Conservation (phyloP, 2,113 vertebrate genomes). For the Nannospalax galili region DNA sequence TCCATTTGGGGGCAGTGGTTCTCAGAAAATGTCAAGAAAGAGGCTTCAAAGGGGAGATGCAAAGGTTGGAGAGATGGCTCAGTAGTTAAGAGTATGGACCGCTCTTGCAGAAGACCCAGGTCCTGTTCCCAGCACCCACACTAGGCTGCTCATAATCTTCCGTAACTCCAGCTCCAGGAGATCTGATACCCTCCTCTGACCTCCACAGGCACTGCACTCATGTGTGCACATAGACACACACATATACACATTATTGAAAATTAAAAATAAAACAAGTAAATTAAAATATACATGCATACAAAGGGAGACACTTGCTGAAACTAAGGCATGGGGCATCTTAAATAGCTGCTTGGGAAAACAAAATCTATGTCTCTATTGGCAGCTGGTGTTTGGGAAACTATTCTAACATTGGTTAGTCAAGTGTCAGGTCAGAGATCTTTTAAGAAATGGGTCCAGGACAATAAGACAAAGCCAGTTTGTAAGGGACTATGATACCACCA, state of each 20-base stretch:
- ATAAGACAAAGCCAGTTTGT: background rate
- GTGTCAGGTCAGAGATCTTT: rapidly evolving
- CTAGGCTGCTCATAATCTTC: no score
- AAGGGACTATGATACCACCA: background rate
- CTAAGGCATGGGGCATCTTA: background rate
- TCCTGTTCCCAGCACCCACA: no score
- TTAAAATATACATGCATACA: no score
- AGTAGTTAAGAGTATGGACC: no score
- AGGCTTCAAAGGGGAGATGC: background rate
- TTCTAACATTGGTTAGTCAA: background rate
- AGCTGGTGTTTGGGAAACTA: background rate
- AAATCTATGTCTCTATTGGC: background rate
- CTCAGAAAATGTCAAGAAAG: background rate
- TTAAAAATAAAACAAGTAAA: no score
- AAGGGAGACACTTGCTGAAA: background rate
- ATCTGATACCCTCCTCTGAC: no score
- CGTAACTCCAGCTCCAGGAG: no score
- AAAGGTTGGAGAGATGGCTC: no score
- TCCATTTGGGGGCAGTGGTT: background rate
- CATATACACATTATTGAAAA: no score
- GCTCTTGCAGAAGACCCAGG: no score
- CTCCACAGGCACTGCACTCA: no score
- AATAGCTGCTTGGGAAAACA: background rate
- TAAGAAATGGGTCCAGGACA: background rate
- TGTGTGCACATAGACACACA: no score